Evolutionary conservation across 2,888 invertebrate species (phyloP), one percentile per base, ranked within the genome.

Genomic region (Stenodera caucasica): DNA sequence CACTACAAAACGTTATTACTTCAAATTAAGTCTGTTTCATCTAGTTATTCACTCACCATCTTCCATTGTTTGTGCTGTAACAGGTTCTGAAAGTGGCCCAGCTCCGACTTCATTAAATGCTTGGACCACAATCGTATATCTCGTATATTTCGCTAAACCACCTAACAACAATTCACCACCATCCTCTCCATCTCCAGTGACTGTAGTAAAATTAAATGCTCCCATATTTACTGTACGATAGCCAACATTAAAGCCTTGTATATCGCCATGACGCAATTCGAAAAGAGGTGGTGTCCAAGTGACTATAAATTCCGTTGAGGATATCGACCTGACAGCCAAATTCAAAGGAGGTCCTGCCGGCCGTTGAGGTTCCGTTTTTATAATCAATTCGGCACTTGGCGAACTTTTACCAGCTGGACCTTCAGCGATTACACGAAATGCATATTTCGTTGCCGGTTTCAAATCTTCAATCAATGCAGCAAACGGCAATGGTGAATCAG

Each of bases 101-200:
- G 88, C 85, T 1, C 90, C 90, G 26, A 90, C 86, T 78, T 89
- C 88, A 78, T 90, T 90, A 74, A 88, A 89, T 1, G 90, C 90
- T 75, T 90, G 89, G 37, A 88, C 87, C 12, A 89, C 88, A 40
- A 90, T 83, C 29, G 85, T 85, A 71, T 90, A 90, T 61, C 87
- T 82, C 1, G 88, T 87, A 71, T 86, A 89, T 63, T 89, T 88
- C 52, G 84, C 82, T 40, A 90, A 79, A 18, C 86, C 87, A 8
- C 85, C 84, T 33, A 91, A 76, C 51, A 88, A 75, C 32, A 88
- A 75, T 77, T 89, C 89, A 0, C 87, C 88, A 9, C 87, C 88
- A 60, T 88, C 88, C 67, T 89, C 89, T 0, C 87, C 88, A 72
- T 89, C 89, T 0, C 88, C 88, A 18, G 84, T 84, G 2, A 89